These are phyloP conservation scores for Scelioninae gen. 1 DNA, from an alignment of 2,888 invertebrate species.

Conservation along the genomic window DNA sequence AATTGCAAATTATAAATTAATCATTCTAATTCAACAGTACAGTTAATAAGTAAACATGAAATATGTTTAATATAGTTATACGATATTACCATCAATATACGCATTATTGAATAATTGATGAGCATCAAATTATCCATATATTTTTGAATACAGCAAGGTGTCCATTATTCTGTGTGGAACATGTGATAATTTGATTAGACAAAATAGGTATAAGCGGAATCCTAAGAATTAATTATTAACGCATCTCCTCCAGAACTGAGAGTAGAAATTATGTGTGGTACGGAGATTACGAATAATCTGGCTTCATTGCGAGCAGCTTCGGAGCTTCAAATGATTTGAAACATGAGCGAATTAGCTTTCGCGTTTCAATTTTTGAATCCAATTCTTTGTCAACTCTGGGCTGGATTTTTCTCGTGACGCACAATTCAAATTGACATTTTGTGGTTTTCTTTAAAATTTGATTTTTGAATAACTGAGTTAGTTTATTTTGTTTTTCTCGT, in stretches of 20 bases:
- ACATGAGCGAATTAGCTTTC: constrained; percentile 57
- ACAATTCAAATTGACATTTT: constrained; percentile 25
- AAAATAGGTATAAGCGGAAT: constrained; percentile 70
- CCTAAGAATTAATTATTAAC: constrained; percentile 70
- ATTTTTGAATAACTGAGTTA: constrained; percentile 15
- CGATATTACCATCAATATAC: constrained; percentile 19
- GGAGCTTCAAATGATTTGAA: constrained; percentile 62
- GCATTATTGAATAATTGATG: constrained; percentile 19
- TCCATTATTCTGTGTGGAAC: constrained; percentile 61
- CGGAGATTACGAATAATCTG: constrained; percentile 76
- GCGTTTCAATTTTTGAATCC: constrained; percentile 52
- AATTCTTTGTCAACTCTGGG: constrained; percentile 47
- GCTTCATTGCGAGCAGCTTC: constrained; percentile 68
- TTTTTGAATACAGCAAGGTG: constrained; percentile 61
- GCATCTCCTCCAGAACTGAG: constrained; percentile 55
- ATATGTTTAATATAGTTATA: constrained; percentile 33
- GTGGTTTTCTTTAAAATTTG: constrained; percentile 16
- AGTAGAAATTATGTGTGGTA: constrained; percentile 68
- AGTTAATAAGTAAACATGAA: constrained; percentile 23
- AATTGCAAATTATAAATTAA: constrained; percentile 15
- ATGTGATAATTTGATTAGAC: constrained; percentile 69
- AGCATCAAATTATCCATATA: constrained; percentile 38
- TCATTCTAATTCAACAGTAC: constrained; percentile 11
- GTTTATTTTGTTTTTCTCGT: neutral
- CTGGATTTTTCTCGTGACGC: constrained; percentile 27